A percentile compares a stretch with the other conserved stretches of the same genome.
These are phyloP conservation scores for Rhea pennata DNA, from an alignment of 2,113 vertebrate genomes.

Conservation along the genomic window DNA sequence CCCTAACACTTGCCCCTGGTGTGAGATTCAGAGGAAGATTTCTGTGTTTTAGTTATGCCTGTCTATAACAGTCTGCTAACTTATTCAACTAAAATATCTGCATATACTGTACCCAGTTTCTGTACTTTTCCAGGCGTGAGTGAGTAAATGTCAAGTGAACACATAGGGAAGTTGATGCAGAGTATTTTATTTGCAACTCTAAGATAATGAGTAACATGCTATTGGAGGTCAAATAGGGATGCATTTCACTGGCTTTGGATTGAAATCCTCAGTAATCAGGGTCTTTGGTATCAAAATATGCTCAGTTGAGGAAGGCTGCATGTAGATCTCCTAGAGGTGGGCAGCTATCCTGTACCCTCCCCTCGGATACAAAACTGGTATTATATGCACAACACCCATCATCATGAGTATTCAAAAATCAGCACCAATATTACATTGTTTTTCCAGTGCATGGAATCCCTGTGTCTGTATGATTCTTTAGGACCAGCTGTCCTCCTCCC, in stretches of 20 bases:
- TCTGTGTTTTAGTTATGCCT: not conserved
- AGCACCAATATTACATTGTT: not conserved
- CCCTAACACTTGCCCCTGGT: not conserved
- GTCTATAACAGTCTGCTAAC: not conserved
- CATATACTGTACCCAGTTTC: not conserved
- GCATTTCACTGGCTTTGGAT: fast-evolving
- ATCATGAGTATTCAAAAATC: not conserved
- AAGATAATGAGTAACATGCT: not conserved
- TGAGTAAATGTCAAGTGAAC: not conserved
- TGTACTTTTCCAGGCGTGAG: not conserved
- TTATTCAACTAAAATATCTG: not conserved
- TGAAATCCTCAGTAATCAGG: not conserved
- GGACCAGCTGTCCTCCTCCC: not conserved
- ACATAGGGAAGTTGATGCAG: not conserved
- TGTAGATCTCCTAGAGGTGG: not conserved
- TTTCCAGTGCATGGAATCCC: not conserved
- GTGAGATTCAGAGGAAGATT: not conserved
- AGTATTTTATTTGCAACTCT: not conserved
- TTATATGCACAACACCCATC: not conserved
- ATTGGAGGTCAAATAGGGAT: not conserved
- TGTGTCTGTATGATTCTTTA: not conserved
- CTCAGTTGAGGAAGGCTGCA: not conserved
- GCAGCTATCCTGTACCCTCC: not conserved
- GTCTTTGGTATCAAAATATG: not conserved
- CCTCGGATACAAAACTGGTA: not conserved